These are phyloP conservation scores for Istiophorus platypterus DNA, from an alignment of 2,113 vertebrate species.

Conservation along the genomic window DNA sequence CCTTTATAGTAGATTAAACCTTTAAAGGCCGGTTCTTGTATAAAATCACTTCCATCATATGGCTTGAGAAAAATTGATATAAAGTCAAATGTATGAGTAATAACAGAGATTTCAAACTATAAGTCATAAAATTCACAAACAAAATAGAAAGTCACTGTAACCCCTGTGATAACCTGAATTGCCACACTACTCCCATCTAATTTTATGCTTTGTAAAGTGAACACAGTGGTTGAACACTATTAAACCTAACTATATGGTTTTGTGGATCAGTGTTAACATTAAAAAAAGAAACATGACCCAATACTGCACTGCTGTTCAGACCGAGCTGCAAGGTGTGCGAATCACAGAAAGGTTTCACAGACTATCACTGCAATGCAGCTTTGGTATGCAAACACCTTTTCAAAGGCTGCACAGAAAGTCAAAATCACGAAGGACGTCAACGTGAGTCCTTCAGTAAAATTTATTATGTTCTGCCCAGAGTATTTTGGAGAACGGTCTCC, in stretches of 20 bases:
- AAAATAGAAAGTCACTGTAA: background rate
- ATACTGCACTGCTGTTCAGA: background rate
- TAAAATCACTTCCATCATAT: constrained; percentile 11
- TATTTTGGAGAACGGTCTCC: background rate
- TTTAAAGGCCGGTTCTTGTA: background rate
- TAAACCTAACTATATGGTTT: background rate
- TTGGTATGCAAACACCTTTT: background rate
- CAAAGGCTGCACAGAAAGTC: background rate
- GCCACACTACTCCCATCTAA: background rate
- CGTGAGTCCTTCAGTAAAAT: background rate
- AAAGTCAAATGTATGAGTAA: background rate
- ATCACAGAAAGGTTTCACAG: background rate
- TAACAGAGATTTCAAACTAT: background rate
- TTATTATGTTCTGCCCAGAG: background rate
- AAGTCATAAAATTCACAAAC: background rate
- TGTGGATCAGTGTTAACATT: too few relatives aligned
- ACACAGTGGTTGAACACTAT: background rate
- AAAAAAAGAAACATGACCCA: background rate
- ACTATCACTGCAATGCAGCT: background rate
- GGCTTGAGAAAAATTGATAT: background rate
- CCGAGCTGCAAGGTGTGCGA: too few relatives aligned
- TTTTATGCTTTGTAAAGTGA: constrained; percentile 11
- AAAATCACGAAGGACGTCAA: background rate
- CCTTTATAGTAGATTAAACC: constrained; percentile 1
- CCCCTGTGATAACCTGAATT: background rate